A percentile compares a stretch with the other conserved stretches of the same genome.
Conservation (phyloP, 2,113 vertebrate species). For the Thryonomys swinderianus region DNA sequence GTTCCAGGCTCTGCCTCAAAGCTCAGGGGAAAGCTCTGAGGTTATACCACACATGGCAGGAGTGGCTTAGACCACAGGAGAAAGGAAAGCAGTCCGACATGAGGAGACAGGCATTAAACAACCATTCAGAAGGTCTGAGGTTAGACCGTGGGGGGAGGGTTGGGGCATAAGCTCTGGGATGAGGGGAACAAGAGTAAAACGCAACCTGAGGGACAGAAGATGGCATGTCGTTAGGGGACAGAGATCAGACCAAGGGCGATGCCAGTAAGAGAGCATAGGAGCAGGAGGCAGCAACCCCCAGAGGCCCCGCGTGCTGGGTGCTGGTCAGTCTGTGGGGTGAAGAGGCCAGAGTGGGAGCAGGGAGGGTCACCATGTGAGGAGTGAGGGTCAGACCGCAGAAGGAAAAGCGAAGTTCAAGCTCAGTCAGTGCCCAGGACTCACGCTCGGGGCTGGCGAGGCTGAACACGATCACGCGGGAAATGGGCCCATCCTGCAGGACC, state of each 20-base stretch:
- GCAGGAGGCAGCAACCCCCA: not conserved
- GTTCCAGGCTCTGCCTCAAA: not conserved
- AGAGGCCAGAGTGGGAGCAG: not conserved
- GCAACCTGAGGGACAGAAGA: not conserved
- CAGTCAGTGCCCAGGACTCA: not conserved
- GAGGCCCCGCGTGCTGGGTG: accelerated
- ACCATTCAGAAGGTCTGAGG: not conserved
- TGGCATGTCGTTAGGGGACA: not conserved
- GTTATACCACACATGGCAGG: not conserved
- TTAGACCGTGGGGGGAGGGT: not conserved
- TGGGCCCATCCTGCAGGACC: slow-evolving; percentile 92
- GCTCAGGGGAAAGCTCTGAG: not conserved
- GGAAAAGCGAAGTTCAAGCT: not conserved
- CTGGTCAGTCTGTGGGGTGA: accelerated
- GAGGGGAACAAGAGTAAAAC: not conserved
- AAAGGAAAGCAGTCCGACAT: not conserved
- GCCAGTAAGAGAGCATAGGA: not conserved
- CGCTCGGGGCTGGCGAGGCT: slow-evolving; percentile 52
- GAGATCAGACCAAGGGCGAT: not conserved
- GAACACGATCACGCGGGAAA: slow-evolving; percentile 93
- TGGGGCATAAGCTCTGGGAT: not conserved
- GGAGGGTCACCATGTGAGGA: accelerated
- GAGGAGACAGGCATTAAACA: not conserved
- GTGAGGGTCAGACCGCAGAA: not conserved
- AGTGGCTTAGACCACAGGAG: not conserved